Base-by-base conservation (phyloP, 2,113 vertebrate genomes). In the Pandion haliaetus region DNA sequence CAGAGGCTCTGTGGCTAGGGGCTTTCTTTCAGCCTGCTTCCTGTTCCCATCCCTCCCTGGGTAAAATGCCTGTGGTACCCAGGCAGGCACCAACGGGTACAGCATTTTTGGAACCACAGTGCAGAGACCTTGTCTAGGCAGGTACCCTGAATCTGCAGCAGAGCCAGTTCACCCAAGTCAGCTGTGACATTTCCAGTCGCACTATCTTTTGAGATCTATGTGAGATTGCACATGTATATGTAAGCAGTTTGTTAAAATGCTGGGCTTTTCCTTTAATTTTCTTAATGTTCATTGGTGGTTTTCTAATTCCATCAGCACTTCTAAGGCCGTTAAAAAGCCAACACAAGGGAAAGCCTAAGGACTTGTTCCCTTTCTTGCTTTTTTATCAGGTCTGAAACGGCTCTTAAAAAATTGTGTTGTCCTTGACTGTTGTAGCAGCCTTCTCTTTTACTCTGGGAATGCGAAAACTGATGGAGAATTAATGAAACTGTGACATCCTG, bases 211-310 rank as follows among this genome's bases (percentile, higher is more conserved):
- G 10, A 77, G 40, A 42, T 15, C 58, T 44, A 6, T 17, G 1
- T 2, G 17, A 19, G 57, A n/a, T 10, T 47, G 44, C 16, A 10
- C 7, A 21, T 34, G 32, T 63, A 0, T 14, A 0, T 4, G 25
- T 12, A 18, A 78, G 34, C 3, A 6, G 61, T 44, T 52, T 54
- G 54, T 50, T 44, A 50, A 54, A 55, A n/a, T 21, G 6, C 11
- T 62, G 36, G 13, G 18, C 47, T 38, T 38, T 31, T 49, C 25
- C 32, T 82, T 24, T 20, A 23, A 47, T 23, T 71, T 69, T 38
- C 10, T 74, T 20, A 3, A 12, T 40, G 55, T 62, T 67, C 14
- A 1, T 12, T 14, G 7, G 12, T 26, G 57, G 14, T n/a, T 69
- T 84, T 62, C 19, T 57, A 49, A 65, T 49, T 57, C 36, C 31